Percentiles rank a stretch among this genome's conserved stretches.
These are phyloP conservation scores for Psittacula echo DNA, from an alignment of 2,797 vertebrate species.

Conservation along the genomic window DNA sequence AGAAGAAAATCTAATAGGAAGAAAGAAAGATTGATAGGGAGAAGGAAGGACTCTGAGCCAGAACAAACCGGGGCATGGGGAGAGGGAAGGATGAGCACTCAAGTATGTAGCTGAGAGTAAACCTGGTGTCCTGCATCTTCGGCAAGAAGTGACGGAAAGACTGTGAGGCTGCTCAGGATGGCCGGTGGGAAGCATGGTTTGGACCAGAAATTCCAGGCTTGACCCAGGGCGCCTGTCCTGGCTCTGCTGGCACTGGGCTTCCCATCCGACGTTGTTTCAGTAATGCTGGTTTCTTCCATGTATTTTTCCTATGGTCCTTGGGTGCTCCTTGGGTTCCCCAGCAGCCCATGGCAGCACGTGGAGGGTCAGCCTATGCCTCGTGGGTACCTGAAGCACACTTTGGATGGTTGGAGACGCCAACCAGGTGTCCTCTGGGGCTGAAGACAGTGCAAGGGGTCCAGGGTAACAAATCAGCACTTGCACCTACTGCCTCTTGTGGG, in stretches of 20 bases:
- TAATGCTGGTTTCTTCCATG: not conserved
- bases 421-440: not conserved
- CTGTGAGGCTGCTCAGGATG: not conserved
- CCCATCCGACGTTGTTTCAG: not conserved
- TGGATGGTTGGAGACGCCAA: not conserved
- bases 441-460: not conserved
- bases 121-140: not conserved
- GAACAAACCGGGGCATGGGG: not conserved
- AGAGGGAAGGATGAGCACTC: not conserved
- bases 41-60: not conserved
- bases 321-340: not conserved
- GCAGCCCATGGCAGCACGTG: not conserved
- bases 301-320: accelerated
- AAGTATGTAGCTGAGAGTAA: too few relatives aligned
- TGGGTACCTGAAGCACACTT: not conserved
- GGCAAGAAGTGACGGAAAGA: not conserved
- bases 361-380: not conserved
- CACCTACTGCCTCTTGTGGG: not conserved
- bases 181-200: accelerated
- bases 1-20: not conserved
- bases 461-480: not conserved
- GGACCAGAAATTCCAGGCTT: not conserved
- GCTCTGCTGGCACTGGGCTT: not conserved
- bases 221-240: not conserved
- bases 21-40: not conserved